Percentiles rank a stretch among this genome's conserved stretches.
These are phyloP conservation scores for Spheniscus humboldti DNA, from an alignment of 2,797 vertebrate genomes.

Conservation along the genomic window DNA sequence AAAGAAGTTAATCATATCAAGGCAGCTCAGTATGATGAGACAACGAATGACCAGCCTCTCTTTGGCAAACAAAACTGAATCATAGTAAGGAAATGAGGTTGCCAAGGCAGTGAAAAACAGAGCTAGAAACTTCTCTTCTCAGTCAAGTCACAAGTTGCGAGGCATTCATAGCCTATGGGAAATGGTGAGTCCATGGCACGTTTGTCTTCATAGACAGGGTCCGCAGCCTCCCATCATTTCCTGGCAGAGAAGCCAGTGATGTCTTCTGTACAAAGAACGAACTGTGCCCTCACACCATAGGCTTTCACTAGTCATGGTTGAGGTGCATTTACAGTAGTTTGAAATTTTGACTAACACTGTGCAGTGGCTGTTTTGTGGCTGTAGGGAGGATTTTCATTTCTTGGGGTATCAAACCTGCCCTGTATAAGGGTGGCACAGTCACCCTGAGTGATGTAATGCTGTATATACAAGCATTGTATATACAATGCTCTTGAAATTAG, in stretches of 20 bases:
- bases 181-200: background rate
- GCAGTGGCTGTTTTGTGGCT: background rate
- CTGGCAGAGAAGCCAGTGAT: background rate
- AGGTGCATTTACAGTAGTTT: background rate
- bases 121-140: conserved; percentile 31
- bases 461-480: background rate
- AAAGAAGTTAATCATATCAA: conserved; percentile 47
- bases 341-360: background rate
- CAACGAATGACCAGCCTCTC: conserved; percentile 3
- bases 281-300: background rate
- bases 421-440: too few relatives aligned
- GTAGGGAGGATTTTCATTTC: background rate
- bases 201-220: background rate
- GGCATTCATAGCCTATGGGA: conserved; percentile 38
- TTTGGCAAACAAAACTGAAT: conserved; percentile 54
- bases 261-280: background rate
- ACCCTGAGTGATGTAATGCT: background rate
- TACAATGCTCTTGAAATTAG: background rate
- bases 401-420: background rate
- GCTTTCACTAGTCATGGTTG: background rate
- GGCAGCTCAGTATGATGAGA: conserved; percentile 52
- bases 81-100: conserved; percentile 52
- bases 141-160: background rate
- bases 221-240: background rate
- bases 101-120: conserved; percentile 55